A percentile compares a stretch with the other conserved stretches of the same genome.
These are phyloP conservation scores for Drosophila emarginata DNA, from an alignment of 2,888 invertebrate genomes.

Conservation along the genomic window DNA sequence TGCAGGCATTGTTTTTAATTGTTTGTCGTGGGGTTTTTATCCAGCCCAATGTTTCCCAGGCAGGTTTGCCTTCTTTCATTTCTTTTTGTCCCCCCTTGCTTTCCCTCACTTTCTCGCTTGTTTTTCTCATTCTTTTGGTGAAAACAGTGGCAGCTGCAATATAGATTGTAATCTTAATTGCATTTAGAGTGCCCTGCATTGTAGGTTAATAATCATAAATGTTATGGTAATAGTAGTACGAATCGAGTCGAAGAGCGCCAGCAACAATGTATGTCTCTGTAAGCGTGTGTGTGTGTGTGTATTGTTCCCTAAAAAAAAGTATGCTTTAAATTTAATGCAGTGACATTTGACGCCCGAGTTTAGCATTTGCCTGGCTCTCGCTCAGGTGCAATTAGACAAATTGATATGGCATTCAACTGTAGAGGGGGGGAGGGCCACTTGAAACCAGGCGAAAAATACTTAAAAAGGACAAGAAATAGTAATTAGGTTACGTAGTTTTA, in stretches of 20 bases:
- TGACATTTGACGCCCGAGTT: constrained; percentile 28
- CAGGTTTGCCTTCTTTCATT: constrained; percentile 9
- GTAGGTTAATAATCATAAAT: constrained; percentile 78
- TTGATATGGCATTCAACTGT: constrained; percentile 34
- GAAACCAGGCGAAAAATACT: not conserved
- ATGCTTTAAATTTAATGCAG: constrained; percentile 46
- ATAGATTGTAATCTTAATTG: constrained; percentile 76
- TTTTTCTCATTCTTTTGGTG: constrained; percentile 29
- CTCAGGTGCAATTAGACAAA: constrained; percentile 51
- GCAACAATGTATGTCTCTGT: constrained; percentile 45
- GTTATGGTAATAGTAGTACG: constrained; percentile 71
- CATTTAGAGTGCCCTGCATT: constrained; percentile 78
- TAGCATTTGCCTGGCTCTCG: constrained; percentile 8
- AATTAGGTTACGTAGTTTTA: constrained; percentile 3
- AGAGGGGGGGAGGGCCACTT: not conserved
- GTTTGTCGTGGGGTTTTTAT: constrained; percentile 58
- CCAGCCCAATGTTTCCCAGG: constrained; percentile 45
- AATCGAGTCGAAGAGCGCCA: constrained; percentile 29
- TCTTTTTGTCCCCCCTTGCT: not conserved
- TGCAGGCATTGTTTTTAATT: constrained; percentile 74
- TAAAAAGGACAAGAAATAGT: not conserved
- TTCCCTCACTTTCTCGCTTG: not conserved
- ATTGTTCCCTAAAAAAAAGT: constrained; percentile 24
- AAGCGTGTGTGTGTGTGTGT: constrained; percentile 10
- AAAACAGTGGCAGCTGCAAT: constrained; percentile 45